A percentile compares a stretch with the other conserved stretches of the same genome.
Evolutionary conservation across 64 coral and sea anemone species (phyloP).

Genomic region (Acropora tenuis): DNA sequence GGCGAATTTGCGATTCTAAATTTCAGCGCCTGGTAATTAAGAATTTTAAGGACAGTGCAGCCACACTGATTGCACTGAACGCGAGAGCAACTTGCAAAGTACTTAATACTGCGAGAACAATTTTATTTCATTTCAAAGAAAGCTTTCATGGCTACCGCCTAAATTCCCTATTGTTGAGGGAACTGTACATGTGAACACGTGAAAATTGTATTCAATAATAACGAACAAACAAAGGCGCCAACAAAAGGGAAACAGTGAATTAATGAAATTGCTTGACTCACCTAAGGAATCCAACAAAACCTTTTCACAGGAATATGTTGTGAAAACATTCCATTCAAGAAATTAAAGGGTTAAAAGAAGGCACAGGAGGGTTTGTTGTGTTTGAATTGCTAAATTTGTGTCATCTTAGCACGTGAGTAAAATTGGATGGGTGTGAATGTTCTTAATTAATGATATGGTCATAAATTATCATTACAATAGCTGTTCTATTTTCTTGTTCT

Average conservation of each 20-base stretch:
- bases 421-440: too few species aligned
- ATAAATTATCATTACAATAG: neutral
- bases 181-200: neutral
- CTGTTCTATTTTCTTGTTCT: too few species aligned
- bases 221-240: neutral
- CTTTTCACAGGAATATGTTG: neutral
- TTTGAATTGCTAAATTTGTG: neutral
- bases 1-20: too few species aligned
- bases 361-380: neutral
- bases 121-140: too few species aligned
- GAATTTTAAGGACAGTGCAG: too few species aligned
- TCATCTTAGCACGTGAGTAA: neutral
- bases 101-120: too few species aligned
- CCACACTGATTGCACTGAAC: too few species aligned
- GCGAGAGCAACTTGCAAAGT: too few species aligned
- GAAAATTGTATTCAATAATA: neutral
- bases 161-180: neutral
- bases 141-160: too few species aligned
- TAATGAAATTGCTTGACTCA: neutral
- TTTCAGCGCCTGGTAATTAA: too few species aligned
- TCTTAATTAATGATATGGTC: too few species aligned
- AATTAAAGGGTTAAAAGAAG: neutral
- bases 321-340: constrained; percentile 9
- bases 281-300: neutral
- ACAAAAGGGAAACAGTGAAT: neutral